Evolutionary conservation across 2,113 vertebrate species (phyloP).

Genomic region (Pygoscelis adeliae): DNA sequence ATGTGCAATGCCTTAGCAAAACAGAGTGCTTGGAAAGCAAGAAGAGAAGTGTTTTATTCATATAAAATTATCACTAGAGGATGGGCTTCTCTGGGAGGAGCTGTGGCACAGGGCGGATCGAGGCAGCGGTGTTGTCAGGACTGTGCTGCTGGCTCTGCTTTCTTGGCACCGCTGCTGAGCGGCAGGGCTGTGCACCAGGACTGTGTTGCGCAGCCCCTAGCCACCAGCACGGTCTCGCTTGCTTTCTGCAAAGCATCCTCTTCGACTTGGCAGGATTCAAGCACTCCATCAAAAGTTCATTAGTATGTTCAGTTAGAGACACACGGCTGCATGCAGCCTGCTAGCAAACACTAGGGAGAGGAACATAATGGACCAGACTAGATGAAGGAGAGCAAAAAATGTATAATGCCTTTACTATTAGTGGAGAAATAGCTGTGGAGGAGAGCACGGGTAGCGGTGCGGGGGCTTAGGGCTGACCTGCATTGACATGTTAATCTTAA

Average conservation of each 20-base stretch:
- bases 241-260: background rate
- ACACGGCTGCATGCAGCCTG: background rate
- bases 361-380: background rate
- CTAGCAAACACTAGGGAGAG: background rate
- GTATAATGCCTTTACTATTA: fast-evolving
- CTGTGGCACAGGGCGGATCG: background rate
- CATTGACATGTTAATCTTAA: fast-evolving
- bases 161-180: background rate
- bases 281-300: background rate
- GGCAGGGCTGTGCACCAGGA: background rate
- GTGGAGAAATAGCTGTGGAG: background rate
- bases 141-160: background rate
- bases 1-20: fast-evolving
- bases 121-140: background rate
- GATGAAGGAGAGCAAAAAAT: background rate
- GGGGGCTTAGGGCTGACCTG: background rate
- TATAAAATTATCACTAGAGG: background rate
- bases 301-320: background rate
- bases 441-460: background rate
- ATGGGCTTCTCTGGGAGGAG: background rate
- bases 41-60: background rate
- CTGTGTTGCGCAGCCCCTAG: background rate
- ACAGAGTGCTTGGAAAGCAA: background rate
- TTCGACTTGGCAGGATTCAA: background rate
- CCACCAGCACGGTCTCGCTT: background rate